Conservation (phyloP, 1,140 invertebrate genomes). For the Drosophila gunungcola region DNA sequence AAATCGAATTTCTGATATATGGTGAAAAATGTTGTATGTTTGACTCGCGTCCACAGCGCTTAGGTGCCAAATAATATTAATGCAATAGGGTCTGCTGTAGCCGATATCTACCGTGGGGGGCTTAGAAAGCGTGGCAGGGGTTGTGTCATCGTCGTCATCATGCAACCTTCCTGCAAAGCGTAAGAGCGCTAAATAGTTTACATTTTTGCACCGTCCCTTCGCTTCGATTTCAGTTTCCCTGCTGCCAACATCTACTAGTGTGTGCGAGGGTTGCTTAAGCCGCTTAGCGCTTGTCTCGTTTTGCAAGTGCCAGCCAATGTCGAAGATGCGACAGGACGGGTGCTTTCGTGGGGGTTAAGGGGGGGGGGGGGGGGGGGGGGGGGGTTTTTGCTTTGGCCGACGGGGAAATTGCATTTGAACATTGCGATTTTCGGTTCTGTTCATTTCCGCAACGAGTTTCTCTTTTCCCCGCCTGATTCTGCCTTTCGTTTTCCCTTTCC, state of each 20-base stretch:
- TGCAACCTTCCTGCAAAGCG: slow-evolving; percentile 49
- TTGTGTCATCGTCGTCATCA: slow-evolving; percentile 31
- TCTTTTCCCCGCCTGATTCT: slow-evolving; percentile 5
- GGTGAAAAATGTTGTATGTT: too few relatives aligned
- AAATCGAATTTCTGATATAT: too few relatives aligned
- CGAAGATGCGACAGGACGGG: slow-evolving; percentile 9
- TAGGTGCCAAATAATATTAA: too few relatives aligned
- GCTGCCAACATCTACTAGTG: slow-evolving; percentile 5
- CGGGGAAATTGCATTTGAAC: slow-evolving; percentile 54
- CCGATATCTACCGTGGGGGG: slow-evolving; percentile 6
- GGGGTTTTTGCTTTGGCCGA: slow-evolving; percentile 17
- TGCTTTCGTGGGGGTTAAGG: not conserved
- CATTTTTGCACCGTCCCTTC: slow-evolving; percentile 17
- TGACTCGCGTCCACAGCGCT: too few relatives aligned
- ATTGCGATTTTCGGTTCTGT: slow-evolving; percentile 48
- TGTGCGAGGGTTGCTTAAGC: slow-evolving; percentile 46
- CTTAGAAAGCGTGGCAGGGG: slow-evolving; percentile 5
- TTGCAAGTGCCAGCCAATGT: slow-evolving; percentile 47
- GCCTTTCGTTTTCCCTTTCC: slow-evolving; percentile 17
- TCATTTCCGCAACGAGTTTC: slow-evolving; percentile 55
- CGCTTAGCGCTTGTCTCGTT: slow-evolving; percentile 45
- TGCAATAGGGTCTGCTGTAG: not conserved
- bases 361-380: not conserved
- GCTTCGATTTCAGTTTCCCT: not conserved
- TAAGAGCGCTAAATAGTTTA: slow-evolving; percentile 59